Percentiles rank a stretch among this genome's conserved stretches.
These are phyloP conservation scores for Butorides virescens DNA, from an alignment of 2,113 vertebrate genomes.

Conservation along the genomic window DNA sequence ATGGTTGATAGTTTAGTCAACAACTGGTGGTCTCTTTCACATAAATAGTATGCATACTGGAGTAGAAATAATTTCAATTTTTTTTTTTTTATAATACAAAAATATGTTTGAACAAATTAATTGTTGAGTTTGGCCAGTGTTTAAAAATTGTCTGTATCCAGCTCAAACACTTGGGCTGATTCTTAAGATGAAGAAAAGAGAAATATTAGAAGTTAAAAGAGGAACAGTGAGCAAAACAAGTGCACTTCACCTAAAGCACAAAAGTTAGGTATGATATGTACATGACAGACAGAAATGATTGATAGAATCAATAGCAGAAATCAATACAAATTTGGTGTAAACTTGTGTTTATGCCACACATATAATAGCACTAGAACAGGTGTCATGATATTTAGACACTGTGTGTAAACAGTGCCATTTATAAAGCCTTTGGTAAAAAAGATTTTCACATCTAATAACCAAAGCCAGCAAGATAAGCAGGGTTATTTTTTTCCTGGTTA, in stretches of 20 bases:
- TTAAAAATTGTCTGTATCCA: background rate
- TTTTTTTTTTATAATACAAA: background rate
- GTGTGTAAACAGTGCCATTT: background rate
- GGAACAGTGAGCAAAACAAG: background rate
- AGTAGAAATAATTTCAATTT: background rate
- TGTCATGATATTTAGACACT: background rate
- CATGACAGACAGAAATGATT: background rate
- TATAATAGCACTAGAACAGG: background rate
- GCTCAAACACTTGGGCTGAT: background rate
- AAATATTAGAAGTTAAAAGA: background rate
- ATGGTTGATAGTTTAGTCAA: background rate
- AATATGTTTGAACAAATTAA: background rate
- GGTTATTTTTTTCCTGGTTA: background rate
- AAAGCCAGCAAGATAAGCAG: background rate
- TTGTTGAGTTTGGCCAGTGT: background rate
- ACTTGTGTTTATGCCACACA: background rate
- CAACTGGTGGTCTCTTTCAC: constrained; percentile 8
- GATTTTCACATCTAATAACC: background rate
- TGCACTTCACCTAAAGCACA: background rate
- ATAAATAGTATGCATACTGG: background rate
- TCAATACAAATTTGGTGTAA: background rate
- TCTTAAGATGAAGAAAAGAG: background rate
- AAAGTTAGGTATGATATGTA: background rate
- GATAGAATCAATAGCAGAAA: background rate
- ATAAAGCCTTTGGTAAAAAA: background rate